Evolutionary conservation across 1,140 invertebrate species (phyloP), one percentile per base, ranked within the genome.

Genomic region (Drosophila nigrodunni): DNA sequence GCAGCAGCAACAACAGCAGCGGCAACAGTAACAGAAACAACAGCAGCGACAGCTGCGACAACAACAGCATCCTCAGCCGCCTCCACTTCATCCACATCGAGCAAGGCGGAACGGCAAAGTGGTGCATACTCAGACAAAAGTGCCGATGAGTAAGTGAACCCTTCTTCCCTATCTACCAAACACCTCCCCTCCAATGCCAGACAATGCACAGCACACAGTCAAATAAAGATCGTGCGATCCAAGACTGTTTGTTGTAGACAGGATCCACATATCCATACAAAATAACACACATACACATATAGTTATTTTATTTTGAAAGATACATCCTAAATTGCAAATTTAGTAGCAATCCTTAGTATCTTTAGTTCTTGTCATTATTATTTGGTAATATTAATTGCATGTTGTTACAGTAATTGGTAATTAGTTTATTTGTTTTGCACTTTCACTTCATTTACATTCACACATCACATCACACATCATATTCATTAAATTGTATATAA

Each of bases 51-150:
- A 7, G 43, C 49, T n/a, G 37, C 61, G 34, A 11, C 65, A 21
- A 34, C 50, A 49, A 54, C 49, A 8, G 35, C 77, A n/a, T 85
- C 86, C 5, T 78, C 80, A 6, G 85, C 70, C 2, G 82, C 90
- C 10, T 91, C 90, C 7, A 74, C 10, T 6, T 55, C 68, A 44
- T 59, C 66, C 46, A 74, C 82, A n/a, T 82, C 80, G 47, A 88
- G 85, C 74, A 88, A 88, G 57, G 74, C 85, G 67, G 83, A 88
- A 41, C 74, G 80, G 30, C 68, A 75, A 13, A 90, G 78, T 60
- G 75, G 77, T 50, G 80, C 82, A 62, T 90, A 71, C 68, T 91
- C 90, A 37, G 90, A 91, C 68, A 91, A 91, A 70, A 91, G 90
- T 70, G 90, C 80, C 50, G 90, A 91, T 77, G 90, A 91, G 90